Base-by-base conservation (phyloP, 1,140 invertebrate species). In the Phocides pigmalion region DNA sequence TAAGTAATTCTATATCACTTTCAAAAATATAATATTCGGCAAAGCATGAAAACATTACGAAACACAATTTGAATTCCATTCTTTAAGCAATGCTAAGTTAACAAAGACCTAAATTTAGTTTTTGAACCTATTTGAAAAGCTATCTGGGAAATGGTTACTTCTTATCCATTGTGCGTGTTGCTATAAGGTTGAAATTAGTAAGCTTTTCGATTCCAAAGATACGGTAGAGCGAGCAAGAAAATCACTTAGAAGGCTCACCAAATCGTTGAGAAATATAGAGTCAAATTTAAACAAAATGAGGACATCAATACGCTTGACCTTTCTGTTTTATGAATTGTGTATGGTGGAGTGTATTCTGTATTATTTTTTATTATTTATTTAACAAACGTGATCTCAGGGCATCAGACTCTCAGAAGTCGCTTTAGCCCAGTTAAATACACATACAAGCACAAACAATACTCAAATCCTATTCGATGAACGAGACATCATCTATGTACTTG, bases 141-240 rank as follows among this genome's bases (percentile, higher is more conserved):
- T 35, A 1, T 3, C 32, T 35, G 11, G n/a, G 32, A n/a, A 35
- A 35, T 8, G 11, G 11, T 35, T n/a, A 35, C 32, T 35, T 35
- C 32, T 35, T 35, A 35, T 35, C 32, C 32, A 35, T 35, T 35
- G 32, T 35, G 32, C n/a, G n/a, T 2, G 32, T 9, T 11, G n/a
- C n/a, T n/a, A 9, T 8, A 35, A 47, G 9, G 19, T n/a, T 16
- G n/a, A 47, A 47, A 47, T 12, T 16, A 22, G 11, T 11, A 2
- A 47, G 15, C 19, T 47, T 47, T 22, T n/a, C 44, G 19, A 22
- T 47, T 47, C 44, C 22, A 22, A 47, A 47, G 19, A 47, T 19
- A 47, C 44, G 32, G 32, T 35, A 47, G 20, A 22, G 15, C 22
- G 44, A 47, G 6, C 44, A n/a, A 11, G 11, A 5, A 22, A 4